Percentiles rank a stretch among this genome's conserved stretches.
These are phyloP conservation scores for Magallana gigas DNA, from an alignment of 1,140 invertebrate genomes.

Conservation along the genomic window DNA sequence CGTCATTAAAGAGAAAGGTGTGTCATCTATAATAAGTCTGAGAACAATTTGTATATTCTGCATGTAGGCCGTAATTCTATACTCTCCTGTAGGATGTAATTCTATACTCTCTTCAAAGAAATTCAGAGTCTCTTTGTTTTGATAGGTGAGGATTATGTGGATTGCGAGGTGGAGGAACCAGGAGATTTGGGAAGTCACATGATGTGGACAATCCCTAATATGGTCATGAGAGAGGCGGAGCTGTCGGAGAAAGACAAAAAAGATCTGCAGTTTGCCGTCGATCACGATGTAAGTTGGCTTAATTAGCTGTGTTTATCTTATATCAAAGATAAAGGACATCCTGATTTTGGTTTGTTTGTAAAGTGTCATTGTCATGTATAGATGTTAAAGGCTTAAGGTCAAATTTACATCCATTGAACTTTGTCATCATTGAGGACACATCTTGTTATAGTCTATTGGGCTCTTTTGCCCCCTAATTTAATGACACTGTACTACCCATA, in stretches of 20 bases:
- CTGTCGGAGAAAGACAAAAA: slow-evolving; percentile 98
- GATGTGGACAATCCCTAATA: slow-evolving; percentile 97
- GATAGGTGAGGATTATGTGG: slow-evolving; percentile 78
- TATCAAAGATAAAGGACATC: too few species aligned
- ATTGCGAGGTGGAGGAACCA: slow-evolving; percentile 96
- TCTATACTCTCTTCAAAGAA: not conserved
- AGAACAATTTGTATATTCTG: too few species aligned
- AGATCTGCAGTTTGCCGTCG: slow-evolving; percentile 96
- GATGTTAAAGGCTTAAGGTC: too few species aligned
- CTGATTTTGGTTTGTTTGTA: too few species aligned
- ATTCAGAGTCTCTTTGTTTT: slow-evolving; percentile 40
- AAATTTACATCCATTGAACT: too few species aligned
- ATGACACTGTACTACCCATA: too few species aligned
- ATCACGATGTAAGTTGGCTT: slow-evolving; percentile 85
- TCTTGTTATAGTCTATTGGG: too few species aligned
- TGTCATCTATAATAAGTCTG: not conserved
- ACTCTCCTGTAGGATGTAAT: not conserved
- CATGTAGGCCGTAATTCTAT: not conserved
- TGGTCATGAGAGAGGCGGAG: slow-evolving; percentile 96
- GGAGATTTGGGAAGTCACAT: slow-evolving; percentile 96
- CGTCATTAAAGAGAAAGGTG: slow-evolving; percentile 63
- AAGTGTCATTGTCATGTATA: too few species aligned
- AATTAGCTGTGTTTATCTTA: too few species aligned
- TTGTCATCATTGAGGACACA: too few species aligned
- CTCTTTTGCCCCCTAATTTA: too few species aligned